phyloP scores from a whole-genome alignment of 2,113 vertebrate species.

The Cephalopholis sonnerati region DNA sequence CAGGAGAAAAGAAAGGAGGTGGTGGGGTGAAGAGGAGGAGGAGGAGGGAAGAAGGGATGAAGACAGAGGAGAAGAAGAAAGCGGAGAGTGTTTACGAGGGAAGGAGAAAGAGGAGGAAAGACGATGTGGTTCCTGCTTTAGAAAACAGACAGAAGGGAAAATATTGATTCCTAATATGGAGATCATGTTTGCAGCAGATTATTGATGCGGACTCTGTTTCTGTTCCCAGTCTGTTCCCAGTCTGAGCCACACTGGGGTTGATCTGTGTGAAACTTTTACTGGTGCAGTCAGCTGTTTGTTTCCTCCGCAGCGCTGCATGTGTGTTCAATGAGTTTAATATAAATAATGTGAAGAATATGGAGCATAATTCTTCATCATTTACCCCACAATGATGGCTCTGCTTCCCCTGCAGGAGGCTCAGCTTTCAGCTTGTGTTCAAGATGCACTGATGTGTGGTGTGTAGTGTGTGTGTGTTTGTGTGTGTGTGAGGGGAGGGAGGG shows the following conservation, averaged over 20 bases:
- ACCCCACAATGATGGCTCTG: neutral
- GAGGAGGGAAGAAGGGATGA: neutral
- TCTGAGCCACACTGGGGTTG: neutral
- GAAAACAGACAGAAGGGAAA: constrained; percentile 14
- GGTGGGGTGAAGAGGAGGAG: neutral
- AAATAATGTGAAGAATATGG: neutral
- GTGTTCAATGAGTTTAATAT: neutral
- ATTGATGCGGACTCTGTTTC: neutral
- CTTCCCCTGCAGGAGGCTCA: neutral
- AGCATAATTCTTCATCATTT: neutral
- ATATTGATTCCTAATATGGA: constrained; percentile 43
- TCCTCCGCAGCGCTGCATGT: neutral
- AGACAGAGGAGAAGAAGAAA: neutral
- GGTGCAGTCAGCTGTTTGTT: neutral
- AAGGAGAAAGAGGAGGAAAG: neutral
- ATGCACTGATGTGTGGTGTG: neutral
- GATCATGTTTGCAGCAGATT: constrained; percentile 41
- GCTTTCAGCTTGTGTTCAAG: neutral
- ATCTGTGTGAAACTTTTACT: neutral
- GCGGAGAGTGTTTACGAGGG: neutral
- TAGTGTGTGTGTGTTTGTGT: too few relatives aligned
- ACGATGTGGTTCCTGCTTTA: neutral
- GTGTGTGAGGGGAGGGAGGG: too few relatives aligned
- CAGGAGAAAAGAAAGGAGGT: too few relatives aligned
- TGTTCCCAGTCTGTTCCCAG: neutral